Conservation (phyloP, 2,113 vertebrate genomes). For the Aphelocoma coerulescens region DNA sequence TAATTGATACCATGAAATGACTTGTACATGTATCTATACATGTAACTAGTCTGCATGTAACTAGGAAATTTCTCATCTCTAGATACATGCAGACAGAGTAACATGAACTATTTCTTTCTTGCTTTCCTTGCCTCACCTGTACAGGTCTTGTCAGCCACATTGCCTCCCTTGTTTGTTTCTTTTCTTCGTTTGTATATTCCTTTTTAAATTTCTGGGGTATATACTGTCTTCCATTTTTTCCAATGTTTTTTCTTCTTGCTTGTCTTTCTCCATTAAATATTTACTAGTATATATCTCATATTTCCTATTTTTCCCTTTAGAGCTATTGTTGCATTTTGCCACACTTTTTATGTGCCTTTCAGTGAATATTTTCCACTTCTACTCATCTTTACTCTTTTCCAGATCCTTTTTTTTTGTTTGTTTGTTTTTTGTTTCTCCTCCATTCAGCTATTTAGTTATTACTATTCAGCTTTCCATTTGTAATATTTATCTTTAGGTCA, state of each 20-base stretch:
- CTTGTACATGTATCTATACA: not conserved
- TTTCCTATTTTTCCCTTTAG: not conserved
- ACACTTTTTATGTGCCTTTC: not conserved
- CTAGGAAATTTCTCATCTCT: not conserved
- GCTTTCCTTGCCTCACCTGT: not conserved
- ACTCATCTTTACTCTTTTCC: not conserved
- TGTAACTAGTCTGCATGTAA: not conserved
- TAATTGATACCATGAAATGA: not conserved
- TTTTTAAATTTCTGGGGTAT: not conserved
- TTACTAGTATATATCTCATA: not conserved
- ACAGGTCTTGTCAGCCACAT: not conserved
- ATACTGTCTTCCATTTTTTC: not conserved
- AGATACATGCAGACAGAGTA: not conserved
- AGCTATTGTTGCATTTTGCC: not conserved
- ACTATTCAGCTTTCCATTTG: not conserved
- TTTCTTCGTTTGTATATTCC: accelerated
- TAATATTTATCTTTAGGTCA: not conserved
- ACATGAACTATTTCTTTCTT: not conserved
- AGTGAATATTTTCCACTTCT: not conserved
- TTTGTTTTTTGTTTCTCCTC: not conserved
- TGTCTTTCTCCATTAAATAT: not conserved
- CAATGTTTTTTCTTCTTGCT: not conserved
- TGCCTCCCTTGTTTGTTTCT: not conserved
- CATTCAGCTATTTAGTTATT: not conserved
- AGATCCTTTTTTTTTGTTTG: not conserved